A percentile compares a stretch with the other conserved stretches of the same genome.
These are phyloP conservation scores for Trogon melanurus DNA, from an alignment of 2,113 vertebrate species.

Conservation along the genomic window DNA sequence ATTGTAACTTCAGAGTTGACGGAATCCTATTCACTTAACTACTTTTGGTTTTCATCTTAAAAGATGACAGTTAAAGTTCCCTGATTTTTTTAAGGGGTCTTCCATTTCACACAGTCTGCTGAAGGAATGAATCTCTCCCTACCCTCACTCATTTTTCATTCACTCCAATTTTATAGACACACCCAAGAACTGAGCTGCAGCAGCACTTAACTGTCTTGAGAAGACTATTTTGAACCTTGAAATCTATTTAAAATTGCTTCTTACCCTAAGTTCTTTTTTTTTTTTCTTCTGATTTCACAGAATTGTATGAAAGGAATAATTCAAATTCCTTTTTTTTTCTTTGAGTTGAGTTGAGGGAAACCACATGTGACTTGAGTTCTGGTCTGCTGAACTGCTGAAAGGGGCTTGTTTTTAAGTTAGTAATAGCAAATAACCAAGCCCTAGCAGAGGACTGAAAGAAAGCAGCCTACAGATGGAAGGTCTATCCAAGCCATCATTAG, in stretches of 20 bases:
- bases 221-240: not conserved
- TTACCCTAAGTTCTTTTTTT: not conserved
- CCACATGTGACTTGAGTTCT: not conserved
- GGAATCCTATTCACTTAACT: not conserved
- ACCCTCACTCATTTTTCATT: not conserved
- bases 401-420: not conserved
- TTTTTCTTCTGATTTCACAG: not conserved
- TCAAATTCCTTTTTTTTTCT: not conserved
- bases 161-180: not conserved
- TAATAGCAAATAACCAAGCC: not conserved
- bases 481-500: not conserved
- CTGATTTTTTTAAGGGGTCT: not conserved
- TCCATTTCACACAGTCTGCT: not conserved
- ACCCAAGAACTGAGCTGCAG: not conserved
- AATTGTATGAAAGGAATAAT: not conserved
- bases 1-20: not conserved
- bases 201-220: not conserved
- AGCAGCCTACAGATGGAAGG: not conserved
- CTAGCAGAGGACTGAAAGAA: not conserved
- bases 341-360: not conserved
- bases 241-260: not conserved
- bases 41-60: not conserved
- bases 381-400: not conserved
- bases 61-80: not conserved
- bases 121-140: not conserved